Conservation (phyloP, 2,888 invertebrate species). For the Andrena minutula region DNA sequence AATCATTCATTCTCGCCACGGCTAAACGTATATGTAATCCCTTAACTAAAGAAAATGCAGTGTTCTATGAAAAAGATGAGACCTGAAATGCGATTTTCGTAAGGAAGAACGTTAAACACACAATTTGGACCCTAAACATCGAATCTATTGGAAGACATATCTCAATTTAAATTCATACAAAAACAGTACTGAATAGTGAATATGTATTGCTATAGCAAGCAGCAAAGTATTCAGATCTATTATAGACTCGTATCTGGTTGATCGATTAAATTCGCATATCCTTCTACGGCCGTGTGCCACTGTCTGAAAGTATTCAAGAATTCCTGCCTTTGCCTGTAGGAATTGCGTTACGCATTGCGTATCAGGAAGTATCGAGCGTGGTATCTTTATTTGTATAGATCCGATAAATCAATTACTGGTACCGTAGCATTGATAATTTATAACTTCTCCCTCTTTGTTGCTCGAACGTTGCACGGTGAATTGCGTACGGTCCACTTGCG, state of each 20-base stretch:
- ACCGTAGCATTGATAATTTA: conserved; percentile 46
- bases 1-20: too few relatives aligned
- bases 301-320: not conserved
- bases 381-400: conserved; percentile 51
- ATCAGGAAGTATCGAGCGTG: conserved; percentile 37
- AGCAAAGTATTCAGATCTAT: not conserved
- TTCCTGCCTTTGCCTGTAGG: not conserved
- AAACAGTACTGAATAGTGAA: too few relatives aligned
- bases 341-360: conserved; percentile 32
- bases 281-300: not conserved
- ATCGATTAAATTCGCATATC: conserved; percentile 11
- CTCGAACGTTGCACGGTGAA: conserved; percentile 26
- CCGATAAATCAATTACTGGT: conserved; percentile 54
- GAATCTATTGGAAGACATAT: too few relatives aligned
- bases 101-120: too few relatives aligned
- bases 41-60: too few relatives aligned
- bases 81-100: too few relatives aligned
- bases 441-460: conserved; percentile 34
- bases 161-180: too few relatives aligned
- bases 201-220: not conserved
- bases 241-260: not conserved
- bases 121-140: too few relatives aligned
- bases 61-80: too few relatives aligned
- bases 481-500: conserved; percentile 7
- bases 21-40: too few relatives aligned